phyloP scores from a whole-genome alignment of 2,797 vertebrate genomes.

The Rachycentron canadum region DNA sequence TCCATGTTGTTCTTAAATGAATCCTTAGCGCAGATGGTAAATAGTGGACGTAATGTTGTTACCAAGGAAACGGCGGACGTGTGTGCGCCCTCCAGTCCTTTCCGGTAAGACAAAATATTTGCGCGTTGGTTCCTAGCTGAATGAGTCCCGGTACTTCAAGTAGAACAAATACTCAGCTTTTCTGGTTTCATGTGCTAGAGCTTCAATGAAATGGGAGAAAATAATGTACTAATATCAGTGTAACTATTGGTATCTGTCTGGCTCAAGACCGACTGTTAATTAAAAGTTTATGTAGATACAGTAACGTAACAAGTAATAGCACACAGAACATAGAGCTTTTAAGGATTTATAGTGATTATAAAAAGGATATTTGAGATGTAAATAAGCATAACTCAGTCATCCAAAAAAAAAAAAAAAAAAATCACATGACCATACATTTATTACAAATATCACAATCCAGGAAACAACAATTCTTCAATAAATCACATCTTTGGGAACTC shows the following conservation, averaged over 20 bases:
- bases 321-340: background rate
- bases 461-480: constrained; percentile 80
- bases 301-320: background rate
- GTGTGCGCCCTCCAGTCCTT: constrained; percentile 3
- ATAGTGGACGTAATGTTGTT: constrained; percentile 53
- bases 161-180: too few relatives aligned
- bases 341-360: background rate
- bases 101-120: constrained; percentile 43
- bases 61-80: constrained; percentile 78
- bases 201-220: background rate
- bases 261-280: background rate
- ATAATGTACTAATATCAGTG: background rate
- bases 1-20: constrained; percentile 73
- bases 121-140: constrained; percentile 40
- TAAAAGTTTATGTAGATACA: background rate
- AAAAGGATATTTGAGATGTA: background rate
- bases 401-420: constrained; percentile 7
- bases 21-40: background rate
- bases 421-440: constrained; percentile 85
- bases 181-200: background rate
- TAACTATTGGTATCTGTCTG: too few relatives aligned
- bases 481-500: constrained; percentile 84
- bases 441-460: constrained; percentile 88
- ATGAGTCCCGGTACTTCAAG: background rate
- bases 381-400: constrained; percentile 25